phyloP scores from a whole-genome alignment of 2,797 vertebrate genomes.

The Pempheris klunzingeri region DNA sequence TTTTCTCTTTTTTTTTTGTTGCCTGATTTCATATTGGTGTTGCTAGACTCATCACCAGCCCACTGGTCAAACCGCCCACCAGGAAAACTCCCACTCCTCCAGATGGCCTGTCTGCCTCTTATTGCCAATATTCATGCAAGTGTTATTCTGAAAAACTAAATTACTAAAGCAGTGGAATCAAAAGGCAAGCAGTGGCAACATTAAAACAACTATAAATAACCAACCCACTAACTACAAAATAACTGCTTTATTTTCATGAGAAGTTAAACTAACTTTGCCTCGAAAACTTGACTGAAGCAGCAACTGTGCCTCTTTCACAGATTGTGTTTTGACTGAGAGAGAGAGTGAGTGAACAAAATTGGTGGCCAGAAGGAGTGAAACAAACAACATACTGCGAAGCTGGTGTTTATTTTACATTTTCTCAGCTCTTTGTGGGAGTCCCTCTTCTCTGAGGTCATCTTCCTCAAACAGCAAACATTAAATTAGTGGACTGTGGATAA shows the following conservation, averaged over 20 bases:
- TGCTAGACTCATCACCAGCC: slow-evolving; percentile 58
- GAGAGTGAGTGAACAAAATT: background rate
- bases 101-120: slow-evolving; percentile 72
- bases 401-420: slow-evolving; percentile 23
- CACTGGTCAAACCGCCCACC: slow-evolving; percentile 48
- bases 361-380: slow-evolving; percentile 2
- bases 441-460: slow-evolving; percentile 14
- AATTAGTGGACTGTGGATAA: slow-evolving; percentile 20
- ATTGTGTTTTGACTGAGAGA: slow-evolving; percentile 23
- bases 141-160: slow-evolving; percentile 55
- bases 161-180: slow-evolving; percentile 30
- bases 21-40: slow-evolving; percentile 47
- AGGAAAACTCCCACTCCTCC: slow-evolving; percentile 76
- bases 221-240: slow-evolving; percentile 1
- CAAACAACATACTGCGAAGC: slow-evolving; percentile 11
- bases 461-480: slow-evolving; percentile 9
- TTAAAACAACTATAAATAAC: background rate
- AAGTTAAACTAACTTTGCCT: background rate
- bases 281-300: background rate
- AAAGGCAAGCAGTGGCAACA: slow-evolving; percentile 13
- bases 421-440: slow-evolving; percentile 7
- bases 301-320: background rate
- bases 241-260: background rate
- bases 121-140: slow-evolving; percentile 60
- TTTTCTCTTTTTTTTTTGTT: background rate